Evolutionary conservation across 2,113 vertebrate species (phyloP).

Genomic region (Daboia siamensis): DNA sequence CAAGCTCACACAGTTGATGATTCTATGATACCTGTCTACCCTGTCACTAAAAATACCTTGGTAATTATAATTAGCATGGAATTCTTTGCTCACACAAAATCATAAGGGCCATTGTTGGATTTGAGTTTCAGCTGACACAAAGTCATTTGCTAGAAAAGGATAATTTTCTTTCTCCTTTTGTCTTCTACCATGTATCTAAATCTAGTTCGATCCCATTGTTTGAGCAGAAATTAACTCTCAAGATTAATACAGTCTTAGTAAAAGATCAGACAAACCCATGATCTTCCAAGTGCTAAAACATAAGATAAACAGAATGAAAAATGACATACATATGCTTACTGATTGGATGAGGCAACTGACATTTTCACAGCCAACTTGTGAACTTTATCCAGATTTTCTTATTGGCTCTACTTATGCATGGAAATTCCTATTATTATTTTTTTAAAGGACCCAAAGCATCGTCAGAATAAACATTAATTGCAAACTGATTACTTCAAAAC

Average conservation of each 20-base stretch:
- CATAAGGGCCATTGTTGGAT: neutral
- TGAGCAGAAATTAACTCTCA: neutral
- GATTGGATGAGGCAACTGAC: neutral
- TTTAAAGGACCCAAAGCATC: neutral
- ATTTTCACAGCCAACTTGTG: neutral
- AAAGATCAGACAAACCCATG: neutral
- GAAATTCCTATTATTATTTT: neutral
- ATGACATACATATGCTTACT: neutral
- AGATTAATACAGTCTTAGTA: neutral
- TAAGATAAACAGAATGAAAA: neutral
- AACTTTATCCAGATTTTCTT: neutral
- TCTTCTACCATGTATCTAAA: neutral
- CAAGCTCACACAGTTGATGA: neutral
- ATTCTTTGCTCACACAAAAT: neutral
- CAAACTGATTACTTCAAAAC: conserved; percentile 24
- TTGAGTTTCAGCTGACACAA: neutral
- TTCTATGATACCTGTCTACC: neutral
- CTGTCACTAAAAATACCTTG: neutral
- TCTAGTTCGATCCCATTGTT: neutral
- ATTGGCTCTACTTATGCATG: neutral
- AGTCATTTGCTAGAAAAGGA: neutral
- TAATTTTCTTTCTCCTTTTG: neutral
- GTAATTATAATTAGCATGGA: neutral
- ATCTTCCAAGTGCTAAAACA: neutral
- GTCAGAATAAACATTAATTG: neutral